Base-by-base conservation (phyloP, 2,113 vertebrate genomes). In the Erythrocebus patas region DNA sequence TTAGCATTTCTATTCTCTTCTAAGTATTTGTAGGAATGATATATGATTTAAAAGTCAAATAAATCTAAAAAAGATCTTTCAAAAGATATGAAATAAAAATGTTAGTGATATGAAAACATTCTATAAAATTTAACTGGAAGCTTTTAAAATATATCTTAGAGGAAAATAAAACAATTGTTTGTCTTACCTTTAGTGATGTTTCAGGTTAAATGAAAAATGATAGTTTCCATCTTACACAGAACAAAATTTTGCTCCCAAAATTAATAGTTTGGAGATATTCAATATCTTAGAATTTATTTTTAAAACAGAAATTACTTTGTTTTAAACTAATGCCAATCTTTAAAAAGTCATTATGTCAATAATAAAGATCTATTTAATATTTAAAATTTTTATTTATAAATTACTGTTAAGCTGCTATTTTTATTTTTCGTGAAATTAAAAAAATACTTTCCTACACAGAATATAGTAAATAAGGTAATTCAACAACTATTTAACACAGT, bases 211-310 rank as follows among this genome's bases (percentile, higher is more conserved):
- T 30, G 8, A 94, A 89, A 95, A 73, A 8, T 20, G 12, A 0
- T 52, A 78, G 45, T 35, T 92, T 86, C 43, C 59, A 92, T 3
- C 16, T 94, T 64, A 30, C 2, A 82, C 50, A 25, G 45, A 86
- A 73, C 2, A 79, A 93, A 82, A 83, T 48, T 48, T 93, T 86
- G 0, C 0, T 79, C 23, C 18, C 38, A 70, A 48, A 1, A 90
- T 66, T 87, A 89, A 84, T 52, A 86, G 1, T 83, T 90, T 30
- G 16, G 1, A 27, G 8, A 73, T 91, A 79, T 79, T 73, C 6
- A 59, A 43, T 25, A 38, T 64, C n/a, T 68, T 73, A 48, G 12
- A 76, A 75, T 93, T 94, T 88, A 52, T 82, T 93, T 95, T 73
- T 79, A 27, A 50, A 35, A 38, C 2, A 86, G 72, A 43, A 40